Conservation (phyloP, 92 coral and sea anemone species). For the Phenganax stokvisi region DNA sequence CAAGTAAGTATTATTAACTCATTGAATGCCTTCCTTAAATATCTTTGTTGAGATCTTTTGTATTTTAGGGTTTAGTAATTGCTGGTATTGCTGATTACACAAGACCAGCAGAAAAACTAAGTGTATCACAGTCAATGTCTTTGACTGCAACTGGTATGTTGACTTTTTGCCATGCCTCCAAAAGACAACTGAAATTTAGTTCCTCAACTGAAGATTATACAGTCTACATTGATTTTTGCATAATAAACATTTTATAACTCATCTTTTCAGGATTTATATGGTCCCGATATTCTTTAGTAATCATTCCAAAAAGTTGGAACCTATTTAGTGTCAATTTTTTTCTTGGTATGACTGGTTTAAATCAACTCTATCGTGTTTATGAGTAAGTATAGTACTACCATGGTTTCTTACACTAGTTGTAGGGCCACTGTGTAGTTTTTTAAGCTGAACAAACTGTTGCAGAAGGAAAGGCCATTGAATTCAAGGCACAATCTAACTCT, state of each 20-base stretch:
- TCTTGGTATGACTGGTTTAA: slow-evolving; percentile 90
- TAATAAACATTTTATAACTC: neutral
- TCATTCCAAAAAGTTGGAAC: slow-evolving; percentile 92
- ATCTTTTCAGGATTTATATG: slow-evolving; percentile 71
- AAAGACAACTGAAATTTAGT: neutral
- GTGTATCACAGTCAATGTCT: slow-evolving; percentile 88
- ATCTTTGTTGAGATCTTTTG: neutral
- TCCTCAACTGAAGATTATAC: neutral
- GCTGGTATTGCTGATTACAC: slow-evolving; percentile 98
- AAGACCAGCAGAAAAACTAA: slow-evolving; percentile 93
- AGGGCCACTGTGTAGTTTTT: neutral
- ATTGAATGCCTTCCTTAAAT: too few species aligned
- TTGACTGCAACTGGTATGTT: slow-evolving; percentile 83
- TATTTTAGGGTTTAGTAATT: slow-evolving; percentile 78
- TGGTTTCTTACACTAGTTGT: neutral
- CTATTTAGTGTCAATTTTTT: slow-evolving; percentile 93
- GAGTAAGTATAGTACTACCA: slow-evolving; percentile 58
- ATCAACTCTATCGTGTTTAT: slow-evolving; percentile 83
- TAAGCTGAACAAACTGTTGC: neutral
- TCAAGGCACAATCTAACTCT: too few species aligned
- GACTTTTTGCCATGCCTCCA: neutral
- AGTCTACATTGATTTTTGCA: neutral
- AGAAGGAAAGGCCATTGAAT: too few species aligned
- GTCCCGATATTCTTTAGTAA: slow-evolving; percentile 92
- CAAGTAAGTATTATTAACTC: too few species aligned